Evolutionary conservation across 2,797 vertebrate genomes (phyloP), one percentile per base, ranked within the genome.

Genomic region (Champsocephalus esox): DNA sequence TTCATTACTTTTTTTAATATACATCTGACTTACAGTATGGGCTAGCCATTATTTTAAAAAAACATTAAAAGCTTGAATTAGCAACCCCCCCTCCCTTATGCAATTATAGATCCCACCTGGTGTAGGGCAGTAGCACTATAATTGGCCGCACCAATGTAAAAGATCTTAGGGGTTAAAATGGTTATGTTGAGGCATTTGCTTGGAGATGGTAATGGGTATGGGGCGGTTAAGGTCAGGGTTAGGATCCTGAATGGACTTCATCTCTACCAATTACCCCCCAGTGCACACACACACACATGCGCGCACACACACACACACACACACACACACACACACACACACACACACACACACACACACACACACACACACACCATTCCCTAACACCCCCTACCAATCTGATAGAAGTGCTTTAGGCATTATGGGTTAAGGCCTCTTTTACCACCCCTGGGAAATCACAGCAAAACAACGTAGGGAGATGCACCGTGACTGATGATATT

Each of bases 401-500:
- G 84, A 88, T 86, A 64, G 85, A 86, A 86, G 81, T 60, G 92
- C 91, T 90, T 81, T 66, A 76, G 88, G 90, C 90, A 79, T 87
- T 85, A 88, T 65, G 73, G 91, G 89, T 88, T 92, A 89, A 87
- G 88, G 88, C 91, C 88, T 90, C 88, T 79, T 89, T 84, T 80
- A 77, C 84, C 70, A 77, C 92, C 77, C 90, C 34, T 75, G 92
- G 92, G 92, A 93, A 93, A 93, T 93, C 85, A 93, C 77, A 69
- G 80, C 82, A 81, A 89, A 91, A 92, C 85, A 92, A 91, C 82
- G 79, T 85, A 87, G 85, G 72, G 91, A 91, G 90, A 90, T 90
- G 86, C 90, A 86, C 84, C 76, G 74, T 93, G 92, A 93, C 92
- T 88, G 92, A 92, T 91, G 89, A 88, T 88, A 82, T 81, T 87